Percentiles rank a stretch among this genome's conserved stretches.
These are phyloP conservation scores for Haliclona indistincta DNA, from an alignment of 37 sponge, comb jelly and placozoan genomes.

Conservation along the genomic window DNA sequence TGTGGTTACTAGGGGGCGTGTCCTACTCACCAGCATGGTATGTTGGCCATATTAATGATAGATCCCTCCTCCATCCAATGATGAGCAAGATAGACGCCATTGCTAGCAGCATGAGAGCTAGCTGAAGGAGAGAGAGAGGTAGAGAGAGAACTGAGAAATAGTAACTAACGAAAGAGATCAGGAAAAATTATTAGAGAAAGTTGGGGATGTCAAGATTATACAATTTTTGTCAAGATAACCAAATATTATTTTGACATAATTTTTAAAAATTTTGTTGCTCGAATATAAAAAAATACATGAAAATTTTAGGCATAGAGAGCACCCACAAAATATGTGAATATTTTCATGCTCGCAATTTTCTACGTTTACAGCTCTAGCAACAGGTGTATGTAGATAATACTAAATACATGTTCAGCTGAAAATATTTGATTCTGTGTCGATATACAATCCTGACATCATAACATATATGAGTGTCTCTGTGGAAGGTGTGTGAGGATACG, in stretches of 20 bases:
- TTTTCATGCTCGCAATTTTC: no score
- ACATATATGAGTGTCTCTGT: neutral
- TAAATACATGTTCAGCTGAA: neutral
- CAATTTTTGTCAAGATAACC: no score
- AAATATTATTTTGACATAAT: no score
- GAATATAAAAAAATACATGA: no score
- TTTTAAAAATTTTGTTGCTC: no score
- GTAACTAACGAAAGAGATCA: slow-evolving; percentile 19
- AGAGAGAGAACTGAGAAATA: slow-evolving; percentile 42
- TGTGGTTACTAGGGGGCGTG: neutral
- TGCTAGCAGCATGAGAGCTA: slow-evolving; percentile 24
- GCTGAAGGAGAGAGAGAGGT: slow-evolving; percentile 41
- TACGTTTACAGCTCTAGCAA: no score
- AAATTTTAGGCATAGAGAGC: no score
- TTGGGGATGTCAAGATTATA: no score
- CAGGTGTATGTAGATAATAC: no score
- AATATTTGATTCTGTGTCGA: neutral
- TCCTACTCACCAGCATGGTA: slow-evolving; percentile 24
- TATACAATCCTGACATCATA: neutral
- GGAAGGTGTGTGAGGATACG: slow-evolving; percentile 19
- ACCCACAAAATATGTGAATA: no score
- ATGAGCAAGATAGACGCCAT: slow-evolving; percentile 20
- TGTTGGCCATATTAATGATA: slow-evolving; percentile 5
- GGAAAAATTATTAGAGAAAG: no score
- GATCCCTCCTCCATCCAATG: slow-evolving; percentile 3